These are phyloP conservation scores for Hololepta plana DNA, from an alignment of 2,888 invertebrate species.

Conservation along the genomic window DNA sequence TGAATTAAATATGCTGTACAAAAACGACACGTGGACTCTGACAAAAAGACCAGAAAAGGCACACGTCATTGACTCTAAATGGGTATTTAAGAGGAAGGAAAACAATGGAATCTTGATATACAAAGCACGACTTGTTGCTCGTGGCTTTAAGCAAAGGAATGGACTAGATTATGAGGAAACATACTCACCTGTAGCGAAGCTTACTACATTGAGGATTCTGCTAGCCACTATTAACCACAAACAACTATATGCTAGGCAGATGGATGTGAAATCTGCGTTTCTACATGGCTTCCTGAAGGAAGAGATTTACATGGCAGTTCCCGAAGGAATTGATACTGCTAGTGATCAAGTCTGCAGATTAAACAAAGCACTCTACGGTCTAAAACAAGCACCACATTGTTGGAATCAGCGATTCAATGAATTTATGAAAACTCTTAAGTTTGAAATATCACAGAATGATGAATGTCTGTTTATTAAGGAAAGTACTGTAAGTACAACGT, in stretches of 20 bases:
- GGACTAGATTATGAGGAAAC: slow-evolving; percentile 15
- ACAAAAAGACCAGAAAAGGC: too few species aligned
- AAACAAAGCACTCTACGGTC: slow-evolving; percentile 7
- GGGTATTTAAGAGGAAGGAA: slow-evolving; percentile 5
- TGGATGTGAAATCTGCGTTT: slow-evolving; percentile 17
- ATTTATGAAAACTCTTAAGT: slow-evolving; percentile 7
- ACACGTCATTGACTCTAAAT: too few species aligned
- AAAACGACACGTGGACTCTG: too few species aligned
- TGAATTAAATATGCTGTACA: too few species aligned
- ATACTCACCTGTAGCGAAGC: slow-evolving; percentile 14
- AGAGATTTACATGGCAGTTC: slow-evolving; percentile 14
- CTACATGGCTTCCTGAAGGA: slow-evolving; percentile 16
- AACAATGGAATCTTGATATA: slow-evolving; percentile 7
- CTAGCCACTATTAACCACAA: slow-evolving; percentile 9
- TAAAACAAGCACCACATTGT: slow-evolving; percentile 8
- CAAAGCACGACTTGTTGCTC: slow-evolving; percentile 14
- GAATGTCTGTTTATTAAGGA: slow-evolving; percentile 8
- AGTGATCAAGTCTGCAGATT: slow-evolving; percentile 3
- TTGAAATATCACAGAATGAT: slow-evolving; percentile 9
- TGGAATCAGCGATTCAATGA: slow-evolving; percentile 9
- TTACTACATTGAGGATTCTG: slow-evolving; percentile 12
- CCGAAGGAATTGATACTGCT: slow-evolving; percentile 10
- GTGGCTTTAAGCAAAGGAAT: too few species aligned
- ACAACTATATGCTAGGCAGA: slow-evolving; percentile 9
- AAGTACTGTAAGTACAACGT: slow-evolving; percentile 6